Evolutionary conservation across 2,888 invertebrate genomes (phyloP), one percentile per base, ranked within the genome.

Genomic region (Spicauda simplicius): DNA sequence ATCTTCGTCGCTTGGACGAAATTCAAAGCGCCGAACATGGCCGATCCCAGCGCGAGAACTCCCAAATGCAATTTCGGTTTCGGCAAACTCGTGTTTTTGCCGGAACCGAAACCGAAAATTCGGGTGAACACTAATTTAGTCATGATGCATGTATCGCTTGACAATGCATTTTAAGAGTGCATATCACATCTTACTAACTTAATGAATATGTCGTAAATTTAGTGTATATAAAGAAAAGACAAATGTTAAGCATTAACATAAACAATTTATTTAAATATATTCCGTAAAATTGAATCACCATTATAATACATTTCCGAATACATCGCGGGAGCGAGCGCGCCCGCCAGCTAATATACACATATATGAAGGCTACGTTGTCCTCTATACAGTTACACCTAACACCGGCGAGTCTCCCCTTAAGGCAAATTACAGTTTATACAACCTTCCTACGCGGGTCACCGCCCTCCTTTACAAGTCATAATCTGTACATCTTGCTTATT

Each of bases 211-310:
- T 33, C 33, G 11, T 37, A 37, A 37, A 37, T 37, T 2, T 12
- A 37, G 12, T 37, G 11, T 37, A 12, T 12, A 12, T 11, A 79
- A 80, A 76, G 78, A 77, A 77, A 78, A 60, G 60, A 78, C 75
- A 72, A 74, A 70, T 53, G 54, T 45, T 61, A 86, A 89, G 90
- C 90, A 87, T 87, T 82, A 91, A 89, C 90, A 81, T 90, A 89
- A 90, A 88, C 89, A 88, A 83, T 91, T 59, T 59, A 90, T 89
- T 90, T 88, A 86, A 90, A 89, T 89, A 90, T 87, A 79, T 80
- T 85, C 81, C 81, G 83, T 85, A 81, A 76, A 77, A 84, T 84
- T 84, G 83, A 84, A 90, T 86, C 77, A 65, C 54, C 59, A 82
- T 81, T 87, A 90, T 88, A 87, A 87, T 90, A 91, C 88, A 90